Conservation (phyloP, 37 sponge, comb jelly and placozoan genomes). For the Mnemiopsis leidyi region DNA sequence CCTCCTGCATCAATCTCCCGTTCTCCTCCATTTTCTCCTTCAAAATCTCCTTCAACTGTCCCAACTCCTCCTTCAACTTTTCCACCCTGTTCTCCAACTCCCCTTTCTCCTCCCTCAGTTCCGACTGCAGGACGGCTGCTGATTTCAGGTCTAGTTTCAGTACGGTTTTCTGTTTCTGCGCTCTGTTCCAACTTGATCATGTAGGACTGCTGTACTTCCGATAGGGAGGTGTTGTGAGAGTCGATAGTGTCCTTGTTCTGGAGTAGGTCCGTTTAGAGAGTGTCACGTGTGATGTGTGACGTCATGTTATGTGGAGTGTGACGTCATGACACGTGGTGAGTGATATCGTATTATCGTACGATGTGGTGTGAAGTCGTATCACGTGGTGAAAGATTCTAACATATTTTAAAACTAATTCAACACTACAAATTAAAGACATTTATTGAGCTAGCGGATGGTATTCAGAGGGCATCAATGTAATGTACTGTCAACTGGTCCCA, state of each 20-base stretch:
- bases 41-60: constrained; percentile 38
- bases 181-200: constrained; percentile 18
- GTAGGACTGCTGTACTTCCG: constrained; percentile 9
- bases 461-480: too few species aligned
- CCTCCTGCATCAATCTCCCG: background rate
- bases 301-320: too few species aligned
- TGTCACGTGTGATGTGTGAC: background rate
- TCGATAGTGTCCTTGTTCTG: background rate
- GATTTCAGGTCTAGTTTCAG: constrained; percentile 27
- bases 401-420: too few species aligned
- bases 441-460: too few species aligned
- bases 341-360: too few species aligned
- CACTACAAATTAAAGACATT: too few species aligned
- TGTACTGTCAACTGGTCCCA: too few species aligned
- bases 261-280: too few species aligned
- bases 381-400: too few species aligned
- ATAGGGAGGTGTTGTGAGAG: background rate
- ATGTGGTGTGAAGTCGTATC: background rate
- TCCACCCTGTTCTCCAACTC: constrained; percentile 19
- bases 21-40: constrained; percentile 42
- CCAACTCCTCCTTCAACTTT: background rate
- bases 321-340: background rate
- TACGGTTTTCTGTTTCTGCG: constrained; percentile 38
- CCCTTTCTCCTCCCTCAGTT: background rate
- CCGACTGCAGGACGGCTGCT: background rate